These are phyloP conservation scores for Margaritifera margaritifera DNA, from an alignment of 2,888 invertebrate genomes.

Conservation along the genomic window DNA sequence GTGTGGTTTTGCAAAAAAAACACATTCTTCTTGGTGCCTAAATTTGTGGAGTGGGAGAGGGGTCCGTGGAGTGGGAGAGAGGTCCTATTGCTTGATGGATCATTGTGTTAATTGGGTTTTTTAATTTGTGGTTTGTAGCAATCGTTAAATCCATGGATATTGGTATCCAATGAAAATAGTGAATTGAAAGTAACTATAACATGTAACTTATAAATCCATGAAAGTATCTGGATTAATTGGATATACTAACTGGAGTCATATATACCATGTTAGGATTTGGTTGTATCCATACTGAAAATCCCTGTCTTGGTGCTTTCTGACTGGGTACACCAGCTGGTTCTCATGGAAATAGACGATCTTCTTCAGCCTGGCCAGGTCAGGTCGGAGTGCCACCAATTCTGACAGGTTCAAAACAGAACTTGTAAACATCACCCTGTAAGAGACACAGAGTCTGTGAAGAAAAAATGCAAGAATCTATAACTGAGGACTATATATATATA, in stretches of 20 bases:
- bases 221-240: not conserved
- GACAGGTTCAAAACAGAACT: constrained; percentile 82
- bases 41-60: no score
- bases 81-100: no score
- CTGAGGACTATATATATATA: no score
- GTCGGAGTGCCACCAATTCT: constrained; percentile 81
- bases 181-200: no score
- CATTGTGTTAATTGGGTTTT: no score
- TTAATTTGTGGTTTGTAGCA: no score
- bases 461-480: not conserved
- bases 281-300: constrained; percentile 86
- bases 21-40: no score
- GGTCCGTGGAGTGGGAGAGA: no score
- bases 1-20: no score
- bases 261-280: constrained; percentile 82
- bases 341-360: constrained; percentile 86
- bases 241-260: not conserved
- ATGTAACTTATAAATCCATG: not conserved
- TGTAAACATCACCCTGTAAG: constrained; percentile 78
- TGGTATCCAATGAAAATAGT: no score
- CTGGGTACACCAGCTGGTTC: constrained; percentile 84
- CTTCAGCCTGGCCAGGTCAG: constrained; percentile 77
- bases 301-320: constrained; percentile 79
- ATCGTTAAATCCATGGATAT: no score
- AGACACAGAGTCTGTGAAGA: constrained; percentile 5